Evolutionary conservation across 2,888 invertebrate species (phyloP), one percentile per base, ranked within the genome.

Genomic region (Lochmaea capreae): DNA sequence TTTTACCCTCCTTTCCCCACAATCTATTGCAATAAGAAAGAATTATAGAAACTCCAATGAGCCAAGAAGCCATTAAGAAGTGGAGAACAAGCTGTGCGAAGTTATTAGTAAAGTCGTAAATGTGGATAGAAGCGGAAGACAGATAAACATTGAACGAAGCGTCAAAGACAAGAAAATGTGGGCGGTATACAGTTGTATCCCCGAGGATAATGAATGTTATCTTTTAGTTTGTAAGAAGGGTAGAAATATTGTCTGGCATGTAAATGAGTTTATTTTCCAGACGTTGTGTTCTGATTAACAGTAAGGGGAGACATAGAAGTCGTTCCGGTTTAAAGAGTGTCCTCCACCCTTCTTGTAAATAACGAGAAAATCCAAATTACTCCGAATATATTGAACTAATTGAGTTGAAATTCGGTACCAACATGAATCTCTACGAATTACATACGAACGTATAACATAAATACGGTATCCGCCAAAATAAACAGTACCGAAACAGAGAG

Each of bases 31-130:
- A 67, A 22, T 10, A 18, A 58, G 11, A 58, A 22, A 12, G 43
- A 67, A 67, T 58, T 43, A 59, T 67, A 14, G 67, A 22, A 67
- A 18, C 58, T 18, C 33, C 57, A 67, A 67, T 14, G 65, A 73
- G 54, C 59, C 26, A 52, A 52, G 68, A 62, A 72, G 68, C 65
- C 43, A 68, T 72, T 72, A 72, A 65, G 72, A 72, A 69, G 65
- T 69, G 65, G 65, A 14, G n/a, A 69, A 68, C 69, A 65, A 61
- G 63, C 61, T 69, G 65, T 49, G 65, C 59, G 12, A 65, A 49
- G 57, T 59, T 69, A 65, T 65, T 49, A 68, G 49, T 46, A 65
- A 68, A 52, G 67, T 39, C 33, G 5, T 39, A 39, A 39, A 39
- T 39, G 33, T 39, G 33, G 59, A 46, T 16, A 54, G 18, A 26